phyloP scores from a whole-genome alignment of 2,888 invertebrate species.

The Oxycera nigricornis region DNA sequence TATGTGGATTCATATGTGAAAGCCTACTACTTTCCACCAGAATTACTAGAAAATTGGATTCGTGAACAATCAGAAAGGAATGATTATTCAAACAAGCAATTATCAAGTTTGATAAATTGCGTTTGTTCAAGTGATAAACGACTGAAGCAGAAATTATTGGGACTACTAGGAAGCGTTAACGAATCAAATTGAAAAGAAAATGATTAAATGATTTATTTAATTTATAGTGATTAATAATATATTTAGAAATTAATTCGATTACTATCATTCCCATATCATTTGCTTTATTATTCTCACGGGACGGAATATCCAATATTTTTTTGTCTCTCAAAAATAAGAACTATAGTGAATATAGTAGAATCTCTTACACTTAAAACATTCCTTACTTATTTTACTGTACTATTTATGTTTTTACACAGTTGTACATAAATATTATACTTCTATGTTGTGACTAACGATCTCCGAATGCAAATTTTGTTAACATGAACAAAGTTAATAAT shows the following conservation, averaged over 20 bases:
- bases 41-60: constrained; percentile 88
- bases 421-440: constrained; percentile 12
- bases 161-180: constrained; percentile 69
- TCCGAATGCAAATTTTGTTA: constrained; percentile 26
- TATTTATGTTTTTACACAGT: constrained; percentile 12
- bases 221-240: constrained; percentile 21
- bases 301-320: background rate
- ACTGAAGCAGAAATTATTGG: constrained; percentile 78
- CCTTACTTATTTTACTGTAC: constrained; percentile 29
- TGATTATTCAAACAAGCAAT: constrained; percentile 89
- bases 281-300: background rate
- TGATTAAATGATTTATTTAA: constrained; percentile 28
- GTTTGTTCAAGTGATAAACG: constrained; percentile 89
- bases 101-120: constrained; percentile 82
- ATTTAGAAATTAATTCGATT: constrained; percentile 15
- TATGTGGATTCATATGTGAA: constrained; percentile 96
- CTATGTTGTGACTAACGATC: constrained; percentile 40
- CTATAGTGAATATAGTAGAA: background rate
- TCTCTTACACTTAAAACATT: constrained; percentile 35
- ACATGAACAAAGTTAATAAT: constrained; percentile 40
- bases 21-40: constrained; percentile 92
- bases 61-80: constrained; percentile 82
- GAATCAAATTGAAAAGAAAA: constrained; percentile 50
- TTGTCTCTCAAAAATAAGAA: background rate
- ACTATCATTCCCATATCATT: constrained; percentile 6